Percentiles rank a stretch among this genome's conserved stretches.
phyloP scores from a whole-genome alignment of 2,113 vertebrate species.

The Todiramphus chloris region DNA sequence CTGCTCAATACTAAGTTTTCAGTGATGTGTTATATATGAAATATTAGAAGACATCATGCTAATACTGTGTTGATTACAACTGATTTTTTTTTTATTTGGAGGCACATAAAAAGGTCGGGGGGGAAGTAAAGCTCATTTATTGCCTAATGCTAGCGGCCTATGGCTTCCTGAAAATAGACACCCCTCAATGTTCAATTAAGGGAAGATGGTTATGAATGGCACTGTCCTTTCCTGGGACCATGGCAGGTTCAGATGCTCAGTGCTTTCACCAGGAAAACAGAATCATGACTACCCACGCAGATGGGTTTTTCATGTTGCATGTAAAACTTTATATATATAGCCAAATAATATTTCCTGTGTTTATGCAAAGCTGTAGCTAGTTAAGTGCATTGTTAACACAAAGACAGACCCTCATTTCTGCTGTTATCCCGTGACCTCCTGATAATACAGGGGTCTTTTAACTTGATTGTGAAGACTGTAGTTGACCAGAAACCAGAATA shows the following conservation, averaged over 20 bases:
- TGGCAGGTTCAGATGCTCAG: background rate
- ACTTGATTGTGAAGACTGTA: background rate
- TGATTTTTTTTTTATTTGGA: constrained; percentile 33
- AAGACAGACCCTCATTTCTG: background rate
- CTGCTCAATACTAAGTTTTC: constrained; percentile 63
- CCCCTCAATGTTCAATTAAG: background rate
- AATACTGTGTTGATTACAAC: constrained; percentile 31
- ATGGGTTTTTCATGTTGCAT: background rate
- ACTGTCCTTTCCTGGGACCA: background rate
- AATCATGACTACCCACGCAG: background rate
- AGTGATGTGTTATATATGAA: constrained; percentile 48
- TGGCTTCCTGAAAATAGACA: background rate
- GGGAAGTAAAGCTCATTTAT: background rate
- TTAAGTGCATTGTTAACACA: background rate
- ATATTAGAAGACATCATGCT: constrained; percentile 50
- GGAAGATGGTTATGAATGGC: background rate
- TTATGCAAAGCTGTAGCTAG: background rate
- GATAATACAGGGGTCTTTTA: background rate
- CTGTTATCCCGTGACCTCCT: background rate
- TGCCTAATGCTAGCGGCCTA: background rate
- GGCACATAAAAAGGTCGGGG: background rate
- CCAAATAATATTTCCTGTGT: background rate
- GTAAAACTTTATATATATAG: background rate
- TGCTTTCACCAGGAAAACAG: background rate
- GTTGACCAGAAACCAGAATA: background rate